Conservation (phyloP, 2,113 vertebrate species). For the Cebus imitator region DNA sequence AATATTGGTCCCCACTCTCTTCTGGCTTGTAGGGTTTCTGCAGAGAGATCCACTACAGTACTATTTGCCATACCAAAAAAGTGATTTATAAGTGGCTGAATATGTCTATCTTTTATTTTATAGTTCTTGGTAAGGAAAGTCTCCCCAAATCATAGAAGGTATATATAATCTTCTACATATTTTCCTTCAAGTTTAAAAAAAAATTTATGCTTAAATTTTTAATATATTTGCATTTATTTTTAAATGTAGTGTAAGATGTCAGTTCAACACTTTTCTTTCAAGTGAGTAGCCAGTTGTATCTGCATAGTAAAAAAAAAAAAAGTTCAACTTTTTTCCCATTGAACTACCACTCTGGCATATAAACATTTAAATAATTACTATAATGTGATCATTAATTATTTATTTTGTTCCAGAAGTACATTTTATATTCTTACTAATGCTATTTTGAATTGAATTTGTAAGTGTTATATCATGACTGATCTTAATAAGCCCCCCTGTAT, state of each 20-base stretch:
- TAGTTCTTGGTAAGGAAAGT: slow-evolving; percentile 10
- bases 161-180: background rate
- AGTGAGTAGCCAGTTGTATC: background rate
- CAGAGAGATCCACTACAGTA: background rate
- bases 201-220: background rate
- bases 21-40: too few species aligned
- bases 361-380: background rate
- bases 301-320: background rate
- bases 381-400: background rate
- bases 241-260: background rate
- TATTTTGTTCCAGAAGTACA: background rate
- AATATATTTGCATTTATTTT: slow-evolving; percentile 35
- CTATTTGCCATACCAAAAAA: background rate
- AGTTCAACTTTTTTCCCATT: background rate
- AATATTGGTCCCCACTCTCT: too few species aligned
- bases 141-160: background rate
- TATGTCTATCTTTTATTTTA: background rate
- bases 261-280: background rate
- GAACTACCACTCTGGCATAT: background rate
- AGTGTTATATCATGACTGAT: background rate
- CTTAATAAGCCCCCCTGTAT: background rate
- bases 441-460: background rate
- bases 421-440: background rate
- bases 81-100: background rate
- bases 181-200: background rate